phyloP scores from a whole-genome alignment of 2,113 vertebrate genomes.

The Menura novaehollandiae region DNA sequence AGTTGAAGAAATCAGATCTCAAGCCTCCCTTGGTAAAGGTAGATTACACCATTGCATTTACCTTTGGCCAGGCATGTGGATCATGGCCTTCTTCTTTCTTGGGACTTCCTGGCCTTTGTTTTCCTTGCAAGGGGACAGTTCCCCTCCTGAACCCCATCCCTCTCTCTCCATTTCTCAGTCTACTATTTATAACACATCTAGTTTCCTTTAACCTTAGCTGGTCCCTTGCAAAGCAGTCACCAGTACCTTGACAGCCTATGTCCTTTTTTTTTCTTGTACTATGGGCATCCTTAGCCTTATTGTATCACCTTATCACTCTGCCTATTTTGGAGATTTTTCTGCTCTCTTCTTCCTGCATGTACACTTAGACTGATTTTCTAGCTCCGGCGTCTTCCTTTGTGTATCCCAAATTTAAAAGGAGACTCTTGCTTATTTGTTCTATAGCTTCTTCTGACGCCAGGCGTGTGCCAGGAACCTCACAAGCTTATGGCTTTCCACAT shows the following conservation, averaged over 20 bases:
- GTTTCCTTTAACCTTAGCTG: background rate
- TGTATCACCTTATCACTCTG: background rate
- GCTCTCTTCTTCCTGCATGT: background rate
- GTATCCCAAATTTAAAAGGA: background rate
- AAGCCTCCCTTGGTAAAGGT: background rate
- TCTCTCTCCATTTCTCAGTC: background rate
- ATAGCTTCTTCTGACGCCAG: background rate
- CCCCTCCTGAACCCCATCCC: background rate
- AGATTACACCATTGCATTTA: background rate
- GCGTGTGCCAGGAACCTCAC: constrained; percentile 20
- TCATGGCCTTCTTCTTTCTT: background rate
- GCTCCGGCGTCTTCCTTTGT: background rate
- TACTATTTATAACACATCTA: background rate
- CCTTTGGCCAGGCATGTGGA: background rate
- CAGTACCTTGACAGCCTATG: background rate
- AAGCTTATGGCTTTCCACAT: constrained; percentile 44
- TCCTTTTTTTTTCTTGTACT: background rate
- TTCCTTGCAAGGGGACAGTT: background rate
- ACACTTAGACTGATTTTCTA: background rate
- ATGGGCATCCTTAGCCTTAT: background rate
- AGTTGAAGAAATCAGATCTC: background rate
- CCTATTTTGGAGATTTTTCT: background rate
- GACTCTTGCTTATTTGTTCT: background rate
- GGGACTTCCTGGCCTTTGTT: background rate
- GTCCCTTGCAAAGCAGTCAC: background rate